phyloP scores from a whole-genome alignment of 64 coral and sea anemone genomes.

The Montipora foliosa region DNA sequence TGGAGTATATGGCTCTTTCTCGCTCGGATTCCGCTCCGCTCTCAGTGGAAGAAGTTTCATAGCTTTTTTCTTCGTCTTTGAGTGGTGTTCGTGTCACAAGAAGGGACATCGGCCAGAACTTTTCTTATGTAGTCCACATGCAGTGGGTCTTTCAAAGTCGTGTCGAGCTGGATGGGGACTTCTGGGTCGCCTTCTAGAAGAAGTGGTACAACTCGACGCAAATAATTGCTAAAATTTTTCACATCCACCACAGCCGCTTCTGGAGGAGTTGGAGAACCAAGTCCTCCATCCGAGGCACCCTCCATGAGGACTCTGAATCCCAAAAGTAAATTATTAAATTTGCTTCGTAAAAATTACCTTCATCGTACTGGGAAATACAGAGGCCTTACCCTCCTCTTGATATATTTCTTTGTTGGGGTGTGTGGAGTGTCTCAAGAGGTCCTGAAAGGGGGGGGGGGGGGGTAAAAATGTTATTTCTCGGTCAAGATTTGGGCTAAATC shows the following conservation, averaged over 20 bases:
- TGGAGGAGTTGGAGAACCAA: conserved; percentile 65
- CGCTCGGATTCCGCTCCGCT: conserved; percentile 88
- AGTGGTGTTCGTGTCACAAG: conserved; percentile 87
- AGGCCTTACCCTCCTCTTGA: no score
- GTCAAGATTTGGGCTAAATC: no score
- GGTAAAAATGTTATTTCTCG: no score
- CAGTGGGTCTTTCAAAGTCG: conserved; percentile 83
- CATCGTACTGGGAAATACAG: no score
- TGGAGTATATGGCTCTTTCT: conserved; percentile 81
- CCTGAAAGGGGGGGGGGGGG: no score
- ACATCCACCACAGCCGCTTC: conserved; percentile 88
- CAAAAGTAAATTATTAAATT: no score
- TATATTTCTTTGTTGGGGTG: no score
- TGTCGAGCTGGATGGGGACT: conserved; percentile 84
- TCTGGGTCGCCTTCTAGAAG: conserved; percentile 90
- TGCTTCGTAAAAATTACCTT: no score
- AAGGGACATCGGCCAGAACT: conserved; percentile 85
- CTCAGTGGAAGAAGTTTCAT: conserved; percentile 79
- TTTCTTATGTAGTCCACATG: conserved; percentile 96
- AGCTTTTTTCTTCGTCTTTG: conserved; percentile 98
- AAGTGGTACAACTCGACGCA: conserved; percentile 85
- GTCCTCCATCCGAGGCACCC: conserved; percentile 75
- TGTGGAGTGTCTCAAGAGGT: no score
- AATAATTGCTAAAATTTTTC: conserved; percentile 92
- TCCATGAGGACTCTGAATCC: conserved; percentile 28